A percentile compares a stretch with the other conserved stretches of the same genome.
Conservation (phyloP, 1,140 invertebrate genomes). For the Theocolax elegans region DNA sequence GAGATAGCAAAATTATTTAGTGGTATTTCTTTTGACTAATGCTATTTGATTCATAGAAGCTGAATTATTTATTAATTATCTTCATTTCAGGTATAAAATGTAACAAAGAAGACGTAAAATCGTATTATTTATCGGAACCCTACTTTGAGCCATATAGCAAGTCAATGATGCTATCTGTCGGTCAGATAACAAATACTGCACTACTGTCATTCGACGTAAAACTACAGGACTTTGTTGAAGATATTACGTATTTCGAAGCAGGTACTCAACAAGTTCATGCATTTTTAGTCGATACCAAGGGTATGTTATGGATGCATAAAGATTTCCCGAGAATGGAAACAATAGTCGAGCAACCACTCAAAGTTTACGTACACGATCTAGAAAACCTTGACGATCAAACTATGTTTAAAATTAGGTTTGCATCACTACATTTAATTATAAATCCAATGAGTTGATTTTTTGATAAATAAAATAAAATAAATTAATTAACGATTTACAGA, state of each 20-base stretch:
- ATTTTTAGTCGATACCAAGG: conserved; percentile 61
- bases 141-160: conserved; percentile 65
- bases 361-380: conserved; percentile 61
- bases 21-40: conserved; percentile 1
- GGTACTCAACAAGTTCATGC: conserved; percentile 53
- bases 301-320: conserved; percentile 63
- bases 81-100: conserved; percentile 52
- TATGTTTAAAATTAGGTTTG: conserved; percentile 37
- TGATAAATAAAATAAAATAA: too few relatives aligned
- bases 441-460: too few relatives aligned
- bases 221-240: conserved; percentile 59
- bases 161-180: conserved; percentile 59
- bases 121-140: conserved; percentile 62
- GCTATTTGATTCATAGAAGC: too few relatives aligned
- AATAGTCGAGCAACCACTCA: conserved; percentile 58
- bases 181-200: conserved; percentile 57
- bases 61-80: background rate
- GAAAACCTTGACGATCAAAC: conserved; percentile 57
- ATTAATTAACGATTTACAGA: conserved; percentile 21
- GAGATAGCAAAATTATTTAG: conserved; percentile 62
- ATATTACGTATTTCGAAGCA: conserved; percentile 63
- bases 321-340: conserved; percentile 62
- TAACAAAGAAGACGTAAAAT: conserved; percentile 53
- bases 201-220: conserved; percentile 60
- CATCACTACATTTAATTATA: too few relatives aligned